phyloP scores from a whole-genome alignment of 2,888 invertebrate genomes.

The Callyntrura guangdongensis region DNA sequence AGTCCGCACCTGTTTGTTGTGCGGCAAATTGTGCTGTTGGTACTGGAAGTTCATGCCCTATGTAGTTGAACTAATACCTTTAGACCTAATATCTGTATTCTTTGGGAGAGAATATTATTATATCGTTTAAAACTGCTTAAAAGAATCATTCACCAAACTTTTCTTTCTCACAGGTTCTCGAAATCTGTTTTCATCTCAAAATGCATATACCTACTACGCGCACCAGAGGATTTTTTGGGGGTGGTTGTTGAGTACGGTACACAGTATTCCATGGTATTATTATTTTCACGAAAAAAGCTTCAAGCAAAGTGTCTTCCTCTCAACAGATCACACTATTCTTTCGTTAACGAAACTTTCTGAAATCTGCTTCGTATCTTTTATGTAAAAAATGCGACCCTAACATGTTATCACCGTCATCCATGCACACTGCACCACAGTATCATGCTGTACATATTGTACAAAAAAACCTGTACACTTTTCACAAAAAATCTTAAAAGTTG shows the following conservation, averaged over 20 bases:
- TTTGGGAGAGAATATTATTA: neutral
- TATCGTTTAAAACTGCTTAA: neutral
- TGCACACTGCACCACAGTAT: neutral
- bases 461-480: neutral
- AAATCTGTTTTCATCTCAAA: neutral
- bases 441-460: neutral
- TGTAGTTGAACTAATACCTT: neutral
- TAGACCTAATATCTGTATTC: too few species aligned
- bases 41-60: neutral
- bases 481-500: conserved; percentile 50
- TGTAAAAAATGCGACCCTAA: conserved; percentile 58
- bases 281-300: conserved; percentile 42
- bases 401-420: conserved; percentile 59
- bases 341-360: neutral
- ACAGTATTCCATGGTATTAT: neutral
- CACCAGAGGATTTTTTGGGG: conserved; percentile 28
- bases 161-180: conserved; percentile 49
- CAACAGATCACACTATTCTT: neutral
- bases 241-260: neutral
- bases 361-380: conserved; percentile 51
- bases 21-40: conserved; percentile 19
- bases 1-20: conserved; percentile 6
- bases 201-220: neutral
- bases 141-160: conserved; percentile 57
- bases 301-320: neutral